Evolutionary conservation across 2,888 invertebrate species (phyloP), one percentile per base, ranked within the genome.

Genomic region (Drosophila testacea): DNA sequence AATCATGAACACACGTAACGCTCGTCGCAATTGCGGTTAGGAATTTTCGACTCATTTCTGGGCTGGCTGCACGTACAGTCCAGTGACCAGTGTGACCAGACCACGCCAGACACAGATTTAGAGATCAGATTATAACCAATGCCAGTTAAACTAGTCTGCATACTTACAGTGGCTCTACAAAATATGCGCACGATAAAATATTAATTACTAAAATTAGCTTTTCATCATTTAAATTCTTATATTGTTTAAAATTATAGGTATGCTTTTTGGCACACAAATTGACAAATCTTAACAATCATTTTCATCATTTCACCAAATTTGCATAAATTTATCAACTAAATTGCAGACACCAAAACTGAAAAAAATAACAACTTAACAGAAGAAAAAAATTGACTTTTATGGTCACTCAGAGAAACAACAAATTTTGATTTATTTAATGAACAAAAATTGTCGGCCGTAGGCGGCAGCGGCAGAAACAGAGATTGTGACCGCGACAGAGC

Each of bases 351-450:
- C 55, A 39, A 36, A 16, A 57, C 46, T 27, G 7, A 52, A 54
- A 48, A 50, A 42, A n/a, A n/a, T n/a, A n/a, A n/a, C n/a, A n/a
- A n/a, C n/a, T n/a, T n/a, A n/a, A n/a, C n/a, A n/a, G n/a, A n/a
- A n/a, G n/a, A n/a, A n/a, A 57, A 63, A 77, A 79, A 66, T 77
- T 41, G 56, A 73, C 81, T 80, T 78, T 78, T 83, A 78, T 80
- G 83, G 83, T 56, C 71, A 79, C 41, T 46, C 65, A 55, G 39
- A 60, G 42, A 71, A 63, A 64, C 72, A 63, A 47, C 46, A 52
- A 80, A 75, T 80, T 79, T 75, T 78, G 78, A 88, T 83, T 88
- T 80, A 83, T 88, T 83, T 88, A 83, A 86, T 88, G 86, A 88
- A 66, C 73, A 69, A 72, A 86, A 88, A 79, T 88, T 69, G 72